phyloP scores from a whole-genome alignment of 2,797 vertebrate species.

The Nothura maculosa region DNA sequence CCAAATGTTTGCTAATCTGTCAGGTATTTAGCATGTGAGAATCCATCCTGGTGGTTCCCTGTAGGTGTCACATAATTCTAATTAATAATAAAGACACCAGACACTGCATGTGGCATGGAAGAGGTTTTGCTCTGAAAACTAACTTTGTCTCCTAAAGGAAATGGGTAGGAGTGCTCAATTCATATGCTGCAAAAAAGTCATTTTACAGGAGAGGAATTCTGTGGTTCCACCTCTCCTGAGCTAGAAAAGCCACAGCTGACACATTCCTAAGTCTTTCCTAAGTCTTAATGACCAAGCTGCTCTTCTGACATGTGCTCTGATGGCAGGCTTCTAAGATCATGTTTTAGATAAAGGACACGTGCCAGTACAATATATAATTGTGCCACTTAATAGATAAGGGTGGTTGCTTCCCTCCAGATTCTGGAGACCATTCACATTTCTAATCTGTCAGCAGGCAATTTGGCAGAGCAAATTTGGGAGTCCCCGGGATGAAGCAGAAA shows the following conservation, averaged over 20 bases:
- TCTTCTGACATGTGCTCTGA: neutral
- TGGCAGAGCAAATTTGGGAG: constrained; percentile 54
- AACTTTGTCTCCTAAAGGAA: neutral
- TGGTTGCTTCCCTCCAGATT: neutral
- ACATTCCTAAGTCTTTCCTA: neutral
- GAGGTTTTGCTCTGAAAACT: neutral
- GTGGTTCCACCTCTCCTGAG: neutral
- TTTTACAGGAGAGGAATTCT: neutral
- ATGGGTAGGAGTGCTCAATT: neutral
- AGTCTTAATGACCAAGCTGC: neutral
- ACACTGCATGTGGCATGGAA: neutral
- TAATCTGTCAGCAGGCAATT: constrained; percentile 16
- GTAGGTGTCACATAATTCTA: neutral
- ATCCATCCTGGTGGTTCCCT: neutral
- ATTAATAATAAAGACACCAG: neutral
- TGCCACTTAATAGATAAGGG: neutral
- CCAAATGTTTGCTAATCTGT: neutral
- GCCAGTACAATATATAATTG: neutral
- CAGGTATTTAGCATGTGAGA: neutral
- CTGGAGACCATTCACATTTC: constrained; percentile 1
- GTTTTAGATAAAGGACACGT: neutral
- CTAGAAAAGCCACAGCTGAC: neutral
- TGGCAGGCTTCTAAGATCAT: neutral
- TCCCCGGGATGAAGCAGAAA: constrained; percentile 34
- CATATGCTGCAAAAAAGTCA: neutral